phyloP scores from a whole-genome alignment of 2,113 vertebrate species.

The Pangasianodon hypophthalmus region DNA sequence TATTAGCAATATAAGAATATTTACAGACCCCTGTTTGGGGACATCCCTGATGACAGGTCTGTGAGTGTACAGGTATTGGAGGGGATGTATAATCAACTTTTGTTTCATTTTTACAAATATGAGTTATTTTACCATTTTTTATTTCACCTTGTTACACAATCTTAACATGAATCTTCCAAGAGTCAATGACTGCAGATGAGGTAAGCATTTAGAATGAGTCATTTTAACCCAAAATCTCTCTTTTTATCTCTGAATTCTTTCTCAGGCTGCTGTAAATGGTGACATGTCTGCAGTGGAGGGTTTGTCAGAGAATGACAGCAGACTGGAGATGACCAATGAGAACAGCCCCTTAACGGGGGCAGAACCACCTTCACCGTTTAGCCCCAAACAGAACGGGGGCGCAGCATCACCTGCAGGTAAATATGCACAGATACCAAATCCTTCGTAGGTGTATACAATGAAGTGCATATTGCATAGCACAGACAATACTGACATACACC shows the following conservation, averaged over 20 bases:
- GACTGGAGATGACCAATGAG: conserved; percentile 73
- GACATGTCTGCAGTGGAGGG: conserved; percentile 62
- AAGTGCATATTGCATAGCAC: not conserved
- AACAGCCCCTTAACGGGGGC: conserved; percentile 74
- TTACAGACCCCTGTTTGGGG: not conserved
- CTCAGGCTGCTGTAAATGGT: conserved; percentile 71
- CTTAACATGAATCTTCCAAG: not conserved
- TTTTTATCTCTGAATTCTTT: conserved; percentile 54
- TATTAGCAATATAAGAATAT: not conserved
- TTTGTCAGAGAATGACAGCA: conserved; percentile 71
- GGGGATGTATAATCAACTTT: not conserved
- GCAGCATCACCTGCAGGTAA: conserved; percentile 73
- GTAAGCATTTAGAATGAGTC: not conserved
- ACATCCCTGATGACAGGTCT: not conserved
- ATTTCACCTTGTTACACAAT: not conserved
- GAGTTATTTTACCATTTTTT: not conserved
- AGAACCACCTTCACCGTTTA: conserved; percentile 76
- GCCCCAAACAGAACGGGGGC: conserved; percentile 74
- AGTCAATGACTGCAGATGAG: not conserved
- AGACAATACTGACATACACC: not conserved
- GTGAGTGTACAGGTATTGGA: not conserved
- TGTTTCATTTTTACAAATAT: not conserved
- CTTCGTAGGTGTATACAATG: not conserved
- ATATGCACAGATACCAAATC: not conserved
- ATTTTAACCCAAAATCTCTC: not conserved